A percentile compares a stretch with the other conserved stretches of the same genome.
These are phyloP conservation scores for Zeugodacus cucurbitae DNA, from an alignment of 1,140 invertebrate species.

Conservation along the genomic window DNA sequence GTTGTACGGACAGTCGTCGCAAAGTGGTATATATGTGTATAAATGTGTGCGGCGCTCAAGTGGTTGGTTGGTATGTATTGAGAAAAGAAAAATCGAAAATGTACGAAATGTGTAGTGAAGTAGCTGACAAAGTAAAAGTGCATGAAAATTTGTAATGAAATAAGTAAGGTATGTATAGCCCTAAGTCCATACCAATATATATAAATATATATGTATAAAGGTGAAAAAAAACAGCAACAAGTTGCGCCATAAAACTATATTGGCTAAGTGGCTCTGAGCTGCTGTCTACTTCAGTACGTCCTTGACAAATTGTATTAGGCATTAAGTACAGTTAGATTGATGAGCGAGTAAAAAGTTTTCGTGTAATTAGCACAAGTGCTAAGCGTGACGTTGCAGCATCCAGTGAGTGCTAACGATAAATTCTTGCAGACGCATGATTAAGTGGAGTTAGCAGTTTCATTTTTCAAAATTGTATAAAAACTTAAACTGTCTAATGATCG, in stretches of 20 bases:
- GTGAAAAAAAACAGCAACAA: neutral
- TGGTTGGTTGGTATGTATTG: too few relatives aligned
- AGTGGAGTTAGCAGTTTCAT: too few relatives aligned
- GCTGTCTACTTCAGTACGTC: neutral
- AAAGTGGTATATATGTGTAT: slow-evolving; percentile 12
- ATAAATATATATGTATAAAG: neutral
- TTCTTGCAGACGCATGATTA: too few relatives aligned
- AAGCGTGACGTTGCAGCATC: neutral
- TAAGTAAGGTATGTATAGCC: neutral
- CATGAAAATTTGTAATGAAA: neutral
- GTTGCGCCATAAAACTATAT: neutral
- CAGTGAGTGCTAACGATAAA: too few relatives aligned
- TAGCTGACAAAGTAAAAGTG: neutral
- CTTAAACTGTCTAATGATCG: too few relatives aligned
- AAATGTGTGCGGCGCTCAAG: neutral
- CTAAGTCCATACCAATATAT: neutral
- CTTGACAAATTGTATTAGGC: neutral
- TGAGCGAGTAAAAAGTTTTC: neutral
- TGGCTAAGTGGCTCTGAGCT: neutral
- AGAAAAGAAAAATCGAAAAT: neutral
- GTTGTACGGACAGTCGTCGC: neutral
- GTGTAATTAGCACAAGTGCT: neutral
- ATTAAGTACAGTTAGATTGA: slow-evolving; percentile 16
- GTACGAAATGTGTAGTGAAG: neutral
- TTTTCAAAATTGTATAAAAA: too few relatives aligned